A percentile compares a stretch with the other conserved stretches of the same genome.
phyloP scores from a whole-genome alignment of 2,113 vertebrate genomes.

The Mohoua ochrocephala region DNA sequence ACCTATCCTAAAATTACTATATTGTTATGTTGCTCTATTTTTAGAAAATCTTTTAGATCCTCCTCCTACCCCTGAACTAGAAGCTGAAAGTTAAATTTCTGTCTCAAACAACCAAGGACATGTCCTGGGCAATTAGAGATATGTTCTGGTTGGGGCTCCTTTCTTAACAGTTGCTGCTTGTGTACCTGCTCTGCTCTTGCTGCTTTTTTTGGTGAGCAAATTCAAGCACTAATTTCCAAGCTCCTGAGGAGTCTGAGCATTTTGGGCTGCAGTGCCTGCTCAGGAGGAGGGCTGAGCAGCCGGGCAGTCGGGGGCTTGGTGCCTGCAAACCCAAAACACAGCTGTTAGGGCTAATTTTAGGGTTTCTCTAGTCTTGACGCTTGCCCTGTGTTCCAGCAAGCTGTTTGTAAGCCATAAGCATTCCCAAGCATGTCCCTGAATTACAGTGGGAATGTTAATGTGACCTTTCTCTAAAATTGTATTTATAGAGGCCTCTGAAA shows the following conservation, averaged over 20 bases:
- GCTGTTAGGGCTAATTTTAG: constrained; percentile 60
- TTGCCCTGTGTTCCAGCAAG: constrained; percentile 40
- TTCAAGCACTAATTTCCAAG: background rate
- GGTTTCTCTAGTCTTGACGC: background rate
- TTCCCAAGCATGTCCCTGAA: constrained; percentile 18
- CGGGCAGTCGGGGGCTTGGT: background rate
- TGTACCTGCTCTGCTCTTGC: background rate
- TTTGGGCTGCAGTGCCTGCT: background rate
- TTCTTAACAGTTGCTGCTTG: background rate
- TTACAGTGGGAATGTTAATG: constrained; percentile 51
- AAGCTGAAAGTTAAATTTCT: background rate
- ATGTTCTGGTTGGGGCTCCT: background rate
- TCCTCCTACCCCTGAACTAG: background rate
- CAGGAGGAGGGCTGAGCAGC: constrained; percentile 21
- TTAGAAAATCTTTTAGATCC: background rate
- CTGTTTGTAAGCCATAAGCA: constrained; percentile 44
- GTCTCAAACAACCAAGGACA: background rate
- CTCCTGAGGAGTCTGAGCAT: background rate
- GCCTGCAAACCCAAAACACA: constrained; percentile 58
- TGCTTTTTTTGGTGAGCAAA: background rate
- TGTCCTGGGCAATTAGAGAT: background rate
- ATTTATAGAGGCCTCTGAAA: constrained; percentile 88
- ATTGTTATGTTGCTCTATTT: background rate
- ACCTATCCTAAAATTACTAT: background rate
- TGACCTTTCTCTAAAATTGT: constrained; percentile 60